Base-by-base conservation (phyloP, 2,797 vertebrate genomes). In the Merluccius polli region DNA sequence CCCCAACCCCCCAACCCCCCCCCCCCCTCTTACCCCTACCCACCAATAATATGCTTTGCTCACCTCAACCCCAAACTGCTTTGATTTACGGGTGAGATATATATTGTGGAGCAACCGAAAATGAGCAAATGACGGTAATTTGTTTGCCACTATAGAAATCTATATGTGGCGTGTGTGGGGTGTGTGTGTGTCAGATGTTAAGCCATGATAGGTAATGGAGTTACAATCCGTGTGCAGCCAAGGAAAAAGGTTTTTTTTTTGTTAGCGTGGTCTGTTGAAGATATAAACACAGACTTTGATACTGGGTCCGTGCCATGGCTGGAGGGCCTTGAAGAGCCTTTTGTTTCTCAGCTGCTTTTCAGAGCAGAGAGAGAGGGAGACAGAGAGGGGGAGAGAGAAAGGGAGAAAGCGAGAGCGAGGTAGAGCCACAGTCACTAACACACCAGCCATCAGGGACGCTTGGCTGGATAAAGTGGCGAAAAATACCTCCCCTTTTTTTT, bases 391-490 rank as follows among this genome's bases (percentile, higher is more conserved):
- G 81, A 84, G 89, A 87, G 59, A 52, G 36, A 75, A 36, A 72
- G 69, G 59, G 73, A 72, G 69, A 44, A 27, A 48, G 33, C 76
- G 73, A 12, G 71, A 76, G 21, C 7, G 8, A 24, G 52, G 21
- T 8, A n/a, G 21, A 24, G 21, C 52, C 76, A 32, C 70, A 31
- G 67, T 79, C 21, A 85, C 77, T 80, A 78, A 83, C 76, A 78
- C 86, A 85, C 77, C 82, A 86, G 83, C 84, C 80, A 90, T 89
- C 89, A 89, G 89, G 88, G 87, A 91, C 87, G 90, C 91, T 90
- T 88, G 90, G 81, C 84, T 91, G 88, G 84, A 75, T 90, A 90
- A 88, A 92, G 90, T 91, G 88, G 89, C 81, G 87, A 92, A 90
- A 72, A 89, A 90, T 83, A 86, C 87, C 86, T 91, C 87, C 87